These are phyloP conservation scores for Hirtodrosophila alboralis DNA, from an alignment of 2,888 invertebrate genomes.

Conservation along the genomic window DNA sequence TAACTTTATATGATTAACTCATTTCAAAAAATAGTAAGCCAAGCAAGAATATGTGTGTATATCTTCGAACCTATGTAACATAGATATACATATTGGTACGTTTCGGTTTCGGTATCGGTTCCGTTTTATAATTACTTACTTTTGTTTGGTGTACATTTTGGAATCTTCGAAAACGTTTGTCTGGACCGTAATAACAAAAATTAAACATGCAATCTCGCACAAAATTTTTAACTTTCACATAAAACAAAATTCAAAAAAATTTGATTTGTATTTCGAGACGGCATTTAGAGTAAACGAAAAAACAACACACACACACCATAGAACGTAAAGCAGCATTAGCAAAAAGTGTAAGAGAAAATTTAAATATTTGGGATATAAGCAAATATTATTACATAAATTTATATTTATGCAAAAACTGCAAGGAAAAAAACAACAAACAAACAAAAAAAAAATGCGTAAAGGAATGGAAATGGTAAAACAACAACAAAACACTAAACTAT, in stretches of 20 bases:
- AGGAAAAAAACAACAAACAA: slow-evolving; percentile 57
- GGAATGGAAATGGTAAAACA: slow-evolving; percentile 69
- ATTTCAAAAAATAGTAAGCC: slow-evolving; percentile 55
- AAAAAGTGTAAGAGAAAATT: slow-evolving; percentile 70
- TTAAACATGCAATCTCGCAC: slow-evolving; percentile 39
- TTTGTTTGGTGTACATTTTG: slow-evolving; percentile 70
- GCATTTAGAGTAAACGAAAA: slow-evolving; percentile 49
- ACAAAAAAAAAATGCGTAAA: slow-evolving; percentile 59
- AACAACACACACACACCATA: slow-evolving; percentile 36
- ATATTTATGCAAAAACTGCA: slow-evolving; percentile 73
- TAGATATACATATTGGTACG: slow-evolving; percentile 29
- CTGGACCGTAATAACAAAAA: slow-evolving; percentile 55
- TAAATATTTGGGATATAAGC: slow-evolving; percentile 80
- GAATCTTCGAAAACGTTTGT: slow-evolving; percentile 70
- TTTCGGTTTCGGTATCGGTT: slow-evolving; percentile 63
- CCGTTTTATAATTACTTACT: slow-evolving; percentile 42
- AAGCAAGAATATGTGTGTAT: slow-evolving; percentile 39
- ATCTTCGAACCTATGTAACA: slow-evolving; percentile 30
- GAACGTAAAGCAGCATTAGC: slow-evolving; percentile 46
- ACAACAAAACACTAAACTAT: slow-evolving; percentile 77
- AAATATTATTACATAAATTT: slow-evolving; percentile 75
- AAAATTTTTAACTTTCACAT: slow-evolving; percentile 60
- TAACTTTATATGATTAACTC: slow-evolving; percentile 72
- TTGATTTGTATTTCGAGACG: slow-evolving; percentile 62
- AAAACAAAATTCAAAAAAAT: slow-evolving; percentile 48